Evolutionary conservation across 2,113 vertebrate species (phyloP), one percentile per base, ranked within the genome.

Genomic region (Oreochromis niloticus): DNA sequence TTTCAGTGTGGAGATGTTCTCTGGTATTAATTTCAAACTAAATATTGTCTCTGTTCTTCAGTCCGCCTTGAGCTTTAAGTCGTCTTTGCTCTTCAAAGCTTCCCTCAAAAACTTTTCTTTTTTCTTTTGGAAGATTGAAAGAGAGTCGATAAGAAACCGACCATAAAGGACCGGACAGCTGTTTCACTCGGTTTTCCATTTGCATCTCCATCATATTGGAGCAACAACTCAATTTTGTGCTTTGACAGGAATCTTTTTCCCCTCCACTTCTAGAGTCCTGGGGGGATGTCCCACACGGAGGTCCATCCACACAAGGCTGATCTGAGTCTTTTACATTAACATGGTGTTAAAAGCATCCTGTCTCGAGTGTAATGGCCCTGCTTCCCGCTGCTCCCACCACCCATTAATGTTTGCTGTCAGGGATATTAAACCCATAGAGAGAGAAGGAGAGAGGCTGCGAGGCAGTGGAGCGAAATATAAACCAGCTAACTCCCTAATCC

Each of bases 271-370:
- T 48, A 19, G 11, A 73, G 17, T 73, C 48, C 3, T 27, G 66
- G 66, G 34, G 7, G 59, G 10, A 48, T 12, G 13, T 36, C 61
- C 46, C 73, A 80, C 50, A 12, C 1, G 3, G 22, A 39, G 56
- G 19, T 12, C 14, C 30, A 0, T 55, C 30, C 68, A 73, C 16
- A 2, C 0, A 12, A 34, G 80, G 11, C 85, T 43, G 63, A 52
- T 34, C 54, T 82, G 52, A 14, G 36, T 80, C 52, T 32, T 50
- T 54, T 87, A 86, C 87, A 91, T 92, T 88, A 92, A 34, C 75
- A 34, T 17, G 43, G 83, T 85, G 91, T 92, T 90, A 90, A 92
- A 90, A 87, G 91, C 86, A 82, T 82, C 86, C 66, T n/a, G 57
- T 84, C 86, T 81, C 54, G 2, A 41, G 79, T 54, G 83, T 7